Percentiles rank a stretch among this genome's conserved stretches.
These are phyloP conservation scores for Istiophorus platypterus DNA, from an alignment of 2,113 vertebrate genomes.

Conservation along the genomic window DNA sequence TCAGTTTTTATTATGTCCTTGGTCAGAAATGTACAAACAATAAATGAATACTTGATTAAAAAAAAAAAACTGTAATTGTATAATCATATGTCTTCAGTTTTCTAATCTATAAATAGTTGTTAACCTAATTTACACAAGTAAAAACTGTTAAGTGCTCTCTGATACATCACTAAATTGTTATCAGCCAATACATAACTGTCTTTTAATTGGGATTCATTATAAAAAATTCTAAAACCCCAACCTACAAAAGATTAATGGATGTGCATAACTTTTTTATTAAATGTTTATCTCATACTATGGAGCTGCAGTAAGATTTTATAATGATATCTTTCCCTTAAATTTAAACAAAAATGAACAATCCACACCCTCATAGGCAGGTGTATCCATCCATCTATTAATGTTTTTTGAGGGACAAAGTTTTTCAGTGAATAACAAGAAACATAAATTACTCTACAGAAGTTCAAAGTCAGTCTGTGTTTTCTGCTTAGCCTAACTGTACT, in stretches of 20 bases:
- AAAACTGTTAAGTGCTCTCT: too few relatives aligned
- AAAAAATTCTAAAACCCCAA: not conserved
- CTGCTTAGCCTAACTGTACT: not conserved
- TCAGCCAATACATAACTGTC: too few relatives aligned
- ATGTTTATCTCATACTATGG: not conserved
- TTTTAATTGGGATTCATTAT: too few relatives aligned
- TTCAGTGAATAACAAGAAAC: not conserved
- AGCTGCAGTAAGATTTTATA: not conserved
- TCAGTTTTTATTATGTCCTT: too few relatives aligned
- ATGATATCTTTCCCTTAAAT: not conserved
- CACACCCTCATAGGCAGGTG: not conserved
- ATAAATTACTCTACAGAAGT: not conserved
- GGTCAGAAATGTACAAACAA: not conserved
- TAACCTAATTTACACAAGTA: too few relatives aligned
- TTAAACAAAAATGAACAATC: too few relatives aligned
- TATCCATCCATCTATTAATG: not conserved
- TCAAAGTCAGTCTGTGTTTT: slow-evolving; percentile 6
- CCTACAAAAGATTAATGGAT: not conserved
- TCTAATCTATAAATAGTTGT: too few relatives aligned
- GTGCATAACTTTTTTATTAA: not conserved
- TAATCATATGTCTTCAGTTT: too few relatives aligned
- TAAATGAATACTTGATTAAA: too few relatives aligned
- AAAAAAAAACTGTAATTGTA: too few relatives aligned
- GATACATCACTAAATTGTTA: too few relatives aligned
- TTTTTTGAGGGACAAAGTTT: not conserved